Evolutionary conservation across 2,888 invertebrate species (phyloP), one percentile per base, ranked within the genome.

Genomic region (Venusia cambrica): DNA sequence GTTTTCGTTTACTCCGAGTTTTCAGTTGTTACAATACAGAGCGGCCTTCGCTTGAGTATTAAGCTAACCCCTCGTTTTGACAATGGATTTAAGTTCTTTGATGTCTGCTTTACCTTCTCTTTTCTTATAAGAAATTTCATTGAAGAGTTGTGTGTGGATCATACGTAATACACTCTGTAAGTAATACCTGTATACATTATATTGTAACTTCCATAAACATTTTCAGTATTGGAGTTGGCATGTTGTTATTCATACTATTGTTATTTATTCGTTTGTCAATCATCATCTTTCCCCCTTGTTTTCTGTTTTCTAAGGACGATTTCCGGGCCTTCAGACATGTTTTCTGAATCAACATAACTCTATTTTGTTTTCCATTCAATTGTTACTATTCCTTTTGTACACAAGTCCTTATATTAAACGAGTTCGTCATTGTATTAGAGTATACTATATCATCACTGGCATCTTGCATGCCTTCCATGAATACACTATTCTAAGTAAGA

Each of bases 401-500:
- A 13, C 8, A 7, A 4, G 16, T 15, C 9, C 9, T 3, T 18
- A 18, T 28, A 7, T 18, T 21, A 24, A 17, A 8, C 6, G 3
- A 9, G 21, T 26, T 16, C 8, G 8, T 14, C 17, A 27, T 11
- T 16, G 12, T 28, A 11, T 12, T 11, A 14, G 19, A 15, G 6
- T 10, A 20, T 37, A 25, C 13, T 12, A 6, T 21, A 14, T 20
- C 24, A 21, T 21, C 24, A 10, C 5, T 5, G n/a, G n/a, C 9
- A 5, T 21, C 17, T 24, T 12, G 5, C 19, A 14, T 21, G 26
- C 17, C 15, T 35, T 27, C 29, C 18, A 11, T 29, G 28, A 32
- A 32, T 20, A 31, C 31, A 21, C 27, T 37, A 26, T 36, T 51
- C 38, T 45, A 44, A 45, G 37, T 40, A 42, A 37, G 39, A 42